phyloP scores from a whole-genome alignment of 30 jellyfish, hydroid and myxozoan genomes.

The Aurelia coerulea region DNA sequence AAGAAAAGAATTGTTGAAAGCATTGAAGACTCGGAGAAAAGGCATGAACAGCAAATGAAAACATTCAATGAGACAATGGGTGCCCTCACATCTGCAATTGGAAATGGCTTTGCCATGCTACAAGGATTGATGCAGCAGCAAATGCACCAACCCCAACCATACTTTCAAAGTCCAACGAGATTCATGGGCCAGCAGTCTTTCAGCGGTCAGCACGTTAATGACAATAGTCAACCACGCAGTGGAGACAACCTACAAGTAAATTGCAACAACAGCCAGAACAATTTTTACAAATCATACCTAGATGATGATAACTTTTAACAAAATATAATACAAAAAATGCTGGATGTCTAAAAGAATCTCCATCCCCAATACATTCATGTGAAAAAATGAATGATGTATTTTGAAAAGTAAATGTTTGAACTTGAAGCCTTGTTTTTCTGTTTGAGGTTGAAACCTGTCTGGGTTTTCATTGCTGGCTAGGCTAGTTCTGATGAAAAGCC shows the following conservation, averaged over 20 bases:
- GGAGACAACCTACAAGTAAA: slow-evolving; percentile 7
- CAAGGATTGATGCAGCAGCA: slow-evolving; percentile 40
- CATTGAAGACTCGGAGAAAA: slow-evolving; percentile 12
- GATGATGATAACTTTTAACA: slow-evolving; percentile 13
- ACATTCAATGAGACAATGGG: slow-evolving; percentile 7
- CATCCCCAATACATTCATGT: too few relatives aligned
- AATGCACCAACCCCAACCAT: slow-evolving; percentile 23
- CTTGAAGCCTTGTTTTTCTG: too few relatives aligned
- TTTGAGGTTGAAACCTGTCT: too few relatives aligned
- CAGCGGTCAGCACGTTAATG: slow-evolving; percentile 14
- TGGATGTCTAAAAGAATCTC: too few relatives aligned
- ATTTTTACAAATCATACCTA: slow-evolving; percentile 5
- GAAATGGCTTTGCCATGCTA: slow-evolving; percentile 29
- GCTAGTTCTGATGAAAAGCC: too few relatives aligned
- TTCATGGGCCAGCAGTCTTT: slow-evolving; percentile 19
- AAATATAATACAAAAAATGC: background rate
- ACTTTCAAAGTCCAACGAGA: slow-evolving; percentile 10
- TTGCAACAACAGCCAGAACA: slow-evolving; percentile 12
- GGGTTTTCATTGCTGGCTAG: too few relatives aligned
- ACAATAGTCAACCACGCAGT: background rate
- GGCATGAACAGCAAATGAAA: slow-evolving; percentile 26
- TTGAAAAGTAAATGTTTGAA: too few relatives aligned
- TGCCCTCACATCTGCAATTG: slow-evolving; percentile 28
- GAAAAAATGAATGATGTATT: too few relatives aligned
- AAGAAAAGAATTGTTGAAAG: slow-evolving; percentile 26